These are phyloP conservation scores for Strigamia crassipes DNA, from an alignment of 2,888 invertebrate species.

Conservation along the genomic window DNA sequence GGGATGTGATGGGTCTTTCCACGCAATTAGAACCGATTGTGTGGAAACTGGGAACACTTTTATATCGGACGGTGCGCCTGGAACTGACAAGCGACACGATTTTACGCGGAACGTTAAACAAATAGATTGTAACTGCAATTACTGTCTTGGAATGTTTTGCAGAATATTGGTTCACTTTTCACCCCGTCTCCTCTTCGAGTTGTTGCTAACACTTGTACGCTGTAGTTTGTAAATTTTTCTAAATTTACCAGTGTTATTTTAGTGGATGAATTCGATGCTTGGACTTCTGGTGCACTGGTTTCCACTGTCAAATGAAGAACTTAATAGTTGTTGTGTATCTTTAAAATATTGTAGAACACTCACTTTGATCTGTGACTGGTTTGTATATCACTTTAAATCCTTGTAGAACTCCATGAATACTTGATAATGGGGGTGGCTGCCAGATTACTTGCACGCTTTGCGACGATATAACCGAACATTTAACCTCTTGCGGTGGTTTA, in stretches of 20 bases:
- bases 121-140: conserved; percentile 48
- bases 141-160: conserved; percentile 54
- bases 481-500: conserved; percentile 57
- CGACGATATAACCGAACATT: conserved; percentile 56
- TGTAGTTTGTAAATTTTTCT: conserved; percentile 58
- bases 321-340: neutral
- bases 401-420: conserved; percentile 59
- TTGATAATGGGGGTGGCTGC: conserved; percentile 58
- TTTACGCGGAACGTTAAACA: neutral
- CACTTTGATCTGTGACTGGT: conserved; percentile 49
- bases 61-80: neutral
- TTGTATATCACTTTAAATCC: conserved; percentile 59
- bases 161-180: conserved; percentile 56
- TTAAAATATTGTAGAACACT: neutral
- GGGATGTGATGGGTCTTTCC: neutral
- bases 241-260: conserved; percentile 51
- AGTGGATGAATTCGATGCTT: neutral
- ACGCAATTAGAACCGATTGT: neutral
- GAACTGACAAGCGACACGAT: neutral
- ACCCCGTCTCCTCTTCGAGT: conserved; percentile 59
- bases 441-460: conserved; percentile 58
- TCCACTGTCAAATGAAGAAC: too few relatives aligned
- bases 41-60: neutral
- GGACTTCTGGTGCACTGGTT: conserved; percentile 53
- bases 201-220: conserved; percentile 58